These are phyloP conservation scores for Hylaeus volcanicus DNA, from an alignment of 1,140 invertebrate genomes.

Conservation along the genomic window DNA sequence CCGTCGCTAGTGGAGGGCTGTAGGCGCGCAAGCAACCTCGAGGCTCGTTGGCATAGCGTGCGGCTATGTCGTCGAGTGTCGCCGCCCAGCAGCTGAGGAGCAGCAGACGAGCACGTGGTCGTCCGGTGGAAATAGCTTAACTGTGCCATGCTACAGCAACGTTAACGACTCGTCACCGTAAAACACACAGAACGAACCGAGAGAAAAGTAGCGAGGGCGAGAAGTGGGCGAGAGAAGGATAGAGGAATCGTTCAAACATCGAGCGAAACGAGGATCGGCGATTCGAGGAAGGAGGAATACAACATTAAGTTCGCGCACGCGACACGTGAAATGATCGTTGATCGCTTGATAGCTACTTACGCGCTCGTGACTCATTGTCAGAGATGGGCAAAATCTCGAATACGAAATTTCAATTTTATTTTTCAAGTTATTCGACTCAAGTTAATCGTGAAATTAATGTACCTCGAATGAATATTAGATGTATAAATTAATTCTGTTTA, in stretches of 20 bases:
- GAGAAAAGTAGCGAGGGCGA: too few relatives aligned
- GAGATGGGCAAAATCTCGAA: too few relatives aligned
- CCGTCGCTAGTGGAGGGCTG: background rate
- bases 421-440: too few relatives aligned
- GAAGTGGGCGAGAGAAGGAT: background rate
- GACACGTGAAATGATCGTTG: conserved; percentile 1
- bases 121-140: conserved; percentile 49
- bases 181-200: conserved; percentile 8
- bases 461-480: too few relatives aligned
- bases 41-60: background rate
- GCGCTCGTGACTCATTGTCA: too few relatives aligned
- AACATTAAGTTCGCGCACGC: conserved; percentile 20
- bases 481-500: too few relatives aligned
- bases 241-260: background rate
- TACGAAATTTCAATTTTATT: too few relatives aligned
- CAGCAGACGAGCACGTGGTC: conserved; percentile 69
- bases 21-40: background rate
- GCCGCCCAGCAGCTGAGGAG: conserved; percentile 15
- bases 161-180: background rate
- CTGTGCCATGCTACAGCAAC: background rate
- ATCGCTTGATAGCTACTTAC: background rate
- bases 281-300: background rate
- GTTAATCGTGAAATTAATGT: too few relatives aligned
- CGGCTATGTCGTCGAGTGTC: background rate
- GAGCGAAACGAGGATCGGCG: background rate